Base-by-base conservation (phyloP, 92 coral and sea anemone species). In the Palythoa grandis region DNA sequence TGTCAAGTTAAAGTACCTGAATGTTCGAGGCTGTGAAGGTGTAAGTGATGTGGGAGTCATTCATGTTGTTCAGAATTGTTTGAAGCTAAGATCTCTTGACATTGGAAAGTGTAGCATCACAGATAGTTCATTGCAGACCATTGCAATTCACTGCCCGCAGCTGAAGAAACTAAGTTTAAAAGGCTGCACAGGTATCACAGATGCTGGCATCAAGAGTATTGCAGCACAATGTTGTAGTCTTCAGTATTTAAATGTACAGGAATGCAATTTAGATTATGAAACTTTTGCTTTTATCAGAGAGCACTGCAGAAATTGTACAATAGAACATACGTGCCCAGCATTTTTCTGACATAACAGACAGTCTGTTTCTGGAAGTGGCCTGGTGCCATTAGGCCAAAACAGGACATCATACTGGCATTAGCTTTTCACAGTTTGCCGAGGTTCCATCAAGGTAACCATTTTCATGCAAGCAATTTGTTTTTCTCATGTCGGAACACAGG, bases 61-160 rank as follows among this genome's bases (percentile, higher is more conserved):
- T 60, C 95, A 92, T 75, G 95, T 96, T 20, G 99, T 94, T 35
- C 99, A 96, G 87, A 96, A 96, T 74, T 96, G 99, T 76, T 79
- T 96, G 65, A 96, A 96, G 88, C 87, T 96, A 89, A 82, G 99
- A 65, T 96, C 99, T 35, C 80, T 96, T 68, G 99, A 96, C 89
- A 92, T 92, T 67, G 99, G 99, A 10, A 96, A 95, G 91, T 96
- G 99, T 79, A 93, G 93, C 83, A 91, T 96, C 74, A 96, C 99
- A 70, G 98, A 96, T 92, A 95, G 77, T 84, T 94, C 88, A 6
- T 72, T 96, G 86, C 94, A 95, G 74, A 91, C 98, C 6, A 90
- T 96, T 37, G 97, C 97, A 48, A 96, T 96, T 66, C 99, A 96
- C 80, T 96, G 99, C 79, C 99, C 99, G 69, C 99, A 96, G 93